Evolutionary conservation across 2,113 vertebrate genomes (phyloP), one percentile per base, ranked within the genome.

Genomic region (Struthidea cinerea): DNA sequence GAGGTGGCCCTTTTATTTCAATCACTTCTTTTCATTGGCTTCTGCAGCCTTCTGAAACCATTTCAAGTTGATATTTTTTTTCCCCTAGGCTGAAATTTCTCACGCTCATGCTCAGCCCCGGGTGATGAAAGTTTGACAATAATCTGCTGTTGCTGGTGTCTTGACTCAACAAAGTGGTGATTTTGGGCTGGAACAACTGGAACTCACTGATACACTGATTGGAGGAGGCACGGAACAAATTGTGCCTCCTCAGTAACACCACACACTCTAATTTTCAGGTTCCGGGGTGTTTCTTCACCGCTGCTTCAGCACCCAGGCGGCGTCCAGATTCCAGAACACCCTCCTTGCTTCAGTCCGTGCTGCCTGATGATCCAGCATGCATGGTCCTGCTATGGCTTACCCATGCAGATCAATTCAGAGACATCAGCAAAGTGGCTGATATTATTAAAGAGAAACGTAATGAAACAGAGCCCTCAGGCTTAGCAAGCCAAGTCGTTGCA

Each of bases 21-120:
- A 92, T 65, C 60, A 46, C 41, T 91, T 90, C 55, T 89, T 95
- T 93, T 91, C 52, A 82, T 39, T 94, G 93, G 69, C 50, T 95
- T 92, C 71, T 59, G 65, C 52, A 93, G 64, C 37, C 52, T 78
- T 88, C 83, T 89, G 65, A 88, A 91, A 86, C 20, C 19, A 78
- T 90, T 93, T 84, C 33, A 79, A 80, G 27, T 19, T 42, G 42
- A 24, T 20, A 21, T 30, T 80, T 56, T 91, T 76, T 80, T 46
- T 1, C 21, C 49, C 23, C 28, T 5, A 20, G 44, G 28, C 64
- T 94, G 90, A 90, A 90, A 93, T 92, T 94, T 94, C 87, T 94
- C 89, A 63, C 0, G 2, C 33, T 80, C 4, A 30, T 59, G 64
- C 78, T 93, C 79, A 93, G 59, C 46, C 49, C 20, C 0, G 0